Evolutionary conservation across 1,140 invertebrate species (phyloP), one percentile per base, ranked within the genome.

Genomic region (Asbolus verrucosus): DNA sequence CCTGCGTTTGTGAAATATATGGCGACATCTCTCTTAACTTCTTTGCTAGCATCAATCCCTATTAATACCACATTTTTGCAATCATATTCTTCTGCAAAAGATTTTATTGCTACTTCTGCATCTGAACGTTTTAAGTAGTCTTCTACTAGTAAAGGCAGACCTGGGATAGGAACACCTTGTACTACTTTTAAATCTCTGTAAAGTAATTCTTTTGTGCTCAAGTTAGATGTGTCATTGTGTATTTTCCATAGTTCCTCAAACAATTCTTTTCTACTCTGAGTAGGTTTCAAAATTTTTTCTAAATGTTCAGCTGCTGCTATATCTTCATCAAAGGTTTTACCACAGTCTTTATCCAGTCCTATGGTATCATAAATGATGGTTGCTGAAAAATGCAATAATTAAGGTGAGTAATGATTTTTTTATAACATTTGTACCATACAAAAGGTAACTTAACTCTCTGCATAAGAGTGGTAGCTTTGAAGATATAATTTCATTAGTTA

Each of bases 311-410:
- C 81, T 0, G 88, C 81, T 65, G 86, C 81, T 0, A 84, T 65
- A 81, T 94, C 92, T 65, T 85, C 80, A 6, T 82, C 74, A 36
- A 87, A 91, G 4, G 85, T 86, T 69, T 87, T 86, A 61, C 86
- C 85, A 14, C 88, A 89, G 15, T 84, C 79, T 19, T 82, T 75
- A 0, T 85, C 85, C 67, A 92, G 87, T 73, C 90, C 91, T 6
- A 87, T 85, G 0, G 92, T 93, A 73, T 94, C 92, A 59, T 90
- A 82, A 13, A 93, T 75, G 61, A 94, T 92, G n/a, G 90, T 87
- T 41, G 88, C 90, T 93, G 76, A 50, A 83, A 81, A 14, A 43
- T 13, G 0, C 43, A 41, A 30, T 13, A 2, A 27, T 36, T 18
- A 14, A 1, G 31, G 24, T 2, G n/a, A 15, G 31, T 1, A 33